phyloP scores from a whole-genome alignment of 2,113 vertebrate genomes.

The Epinephelus moara region DNA sequence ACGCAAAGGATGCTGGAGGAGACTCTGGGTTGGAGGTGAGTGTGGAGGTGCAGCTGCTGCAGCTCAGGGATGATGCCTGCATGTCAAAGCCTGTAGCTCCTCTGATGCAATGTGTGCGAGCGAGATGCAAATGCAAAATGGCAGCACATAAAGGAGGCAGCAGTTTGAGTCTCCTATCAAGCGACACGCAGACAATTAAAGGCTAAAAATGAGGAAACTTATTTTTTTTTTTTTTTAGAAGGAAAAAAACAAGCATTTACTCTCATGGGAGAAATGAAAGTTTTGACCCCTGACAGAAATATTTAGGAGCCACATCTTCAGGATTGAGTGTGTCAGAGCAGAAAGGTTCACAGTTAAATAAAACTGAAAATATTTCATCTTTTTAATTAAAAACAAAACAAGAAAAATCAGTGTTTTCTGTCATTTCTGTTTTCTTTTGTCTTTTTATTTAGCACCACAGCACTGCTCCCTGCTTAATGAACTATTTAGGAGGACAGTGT shows the following conservation, averaged over 20 bases:
- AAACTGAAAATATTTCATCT: neutral
- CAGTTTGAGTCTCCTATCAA: neutral
- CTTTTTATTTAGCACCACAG: constrained; percentile 12
- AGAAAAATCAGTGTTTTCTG: neutral
- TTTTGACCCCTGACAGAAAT: constrained; percentile 24
- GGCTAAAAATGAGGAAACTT: neutral
- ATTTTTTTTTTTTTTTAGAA: neutral
- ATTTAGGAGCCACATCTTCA: neutral
- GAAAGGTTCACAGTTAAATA: neutral
- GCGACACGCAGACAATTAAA: neutral
- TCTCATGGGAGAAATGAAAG: neutral
- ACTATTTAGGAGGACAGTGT: constrained; percentile 51
- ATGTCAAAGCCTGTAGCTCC: constrained; percentile 32
- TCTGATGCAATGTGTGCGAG: constrained; percentile 27
- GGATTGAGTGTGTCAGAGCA: neutral
- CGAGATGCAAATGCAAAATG: constrained; percentile 53
- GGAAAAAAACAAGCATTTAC: neutral
- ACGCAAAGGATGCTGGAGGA: constrained; percentile 15
- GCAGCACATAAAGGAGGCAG: constrained; percentile 35
- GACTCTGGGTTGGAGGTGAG: constrained; percentile 58
- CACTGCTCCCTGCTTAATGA: constrained; percentile 73
- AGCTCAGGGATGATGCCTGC: neutral
- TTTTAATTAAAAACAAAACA: neutral
- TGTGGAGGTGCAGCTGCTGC: constrained; percentile 8
- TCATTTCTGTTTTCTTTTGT: constrained; percentile 16